These are phyloP conservation scores for Brachypteracias leptosomus DNA, from an alignment of 2,113 vertebrate species.

Conservation along the genomic window DNA sequence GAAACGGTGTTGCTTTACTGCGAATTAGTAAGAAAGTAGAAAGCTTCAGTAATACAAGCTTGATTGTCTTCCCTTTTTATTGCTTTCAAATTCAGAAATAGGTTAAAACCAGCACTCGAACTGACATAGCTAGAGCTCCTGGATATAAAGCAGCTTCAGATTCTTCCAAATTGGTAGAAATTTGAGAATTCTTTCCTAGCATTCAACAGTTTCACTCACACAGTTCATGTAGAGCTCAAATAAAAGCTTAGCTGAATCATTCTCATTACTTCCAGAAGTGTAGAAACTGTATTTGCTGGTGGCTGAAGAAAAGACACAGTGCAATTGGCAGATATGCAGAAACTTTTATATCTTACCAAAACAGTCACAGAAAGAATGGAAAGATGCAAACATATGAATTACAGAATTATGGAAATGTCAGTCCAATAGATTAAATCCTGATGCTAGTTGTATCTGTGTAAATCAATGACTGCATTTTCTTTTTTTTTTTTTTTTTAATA, in stretches of 20 bases:
- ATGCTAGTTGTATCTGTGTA: neutral
- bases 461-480: too few species aligned
- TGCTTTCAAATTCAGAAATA: neutral
- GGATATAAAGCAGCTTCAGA: neutral
- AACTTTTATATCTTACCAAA: neutral
- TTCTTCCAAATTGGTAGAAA: neutral
- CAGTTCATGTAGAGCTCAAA: neutral
- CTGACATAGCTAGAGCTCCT: neutral
- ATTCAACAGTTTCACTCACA: neutral
- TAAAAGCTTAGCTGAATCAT: neutral
- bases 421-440: neutral
- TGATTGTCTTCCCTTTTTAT: neutral
- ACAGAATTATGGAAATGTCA: neutral
- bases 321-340: neutral
- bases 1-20: neutral
- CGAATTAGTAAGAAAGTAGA: neutral
- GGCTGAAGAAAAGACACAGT: neutral
- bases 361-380: neutral
- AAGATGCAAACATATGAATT: neutral
- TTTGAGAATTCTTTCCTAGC: neutral
- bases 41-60: neutral
- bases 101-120: neutral
- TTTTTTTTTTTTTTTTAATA: neutral
- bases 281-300: neutral
- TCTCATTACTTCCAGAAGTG: neutral